phyloP scores from a whole-genome alignment of 1,140 invertebrate genomes.

The Cecropterus lyciades region DNA sequence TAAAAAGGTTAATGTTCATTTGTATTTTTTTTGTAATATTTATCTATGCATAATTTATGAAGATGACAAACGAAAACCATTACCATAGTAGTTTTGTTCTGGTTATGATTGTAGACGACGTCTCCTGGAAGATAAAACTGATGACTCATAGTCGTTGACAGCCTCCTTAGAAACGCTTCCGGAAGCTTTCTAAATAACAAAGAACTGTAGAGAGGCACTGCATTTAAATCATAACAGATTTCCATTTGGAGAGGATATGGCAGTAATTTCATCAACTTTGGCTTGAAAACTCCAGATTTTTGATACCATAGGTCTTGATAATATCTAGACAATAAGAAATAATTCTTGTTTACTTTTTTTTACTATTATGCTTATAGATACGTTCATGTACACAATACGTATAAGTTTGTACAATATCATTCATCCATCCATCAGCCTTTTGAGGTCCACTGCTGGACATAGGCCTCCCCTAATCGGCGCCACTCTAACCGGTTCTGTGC shows the following conservation, averaged over 20 bases:
- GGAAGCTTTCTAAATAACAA: slow-evolving; percentile 76
- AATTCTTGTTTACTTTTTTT: no score
- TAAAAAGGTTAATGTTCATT: slow-evolving; percentile 9
- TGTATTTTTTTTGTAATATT: no score
- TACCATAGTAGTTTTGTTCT: slow-evolving; percentile 80
- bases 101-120: slow-evolving; percentile 73
- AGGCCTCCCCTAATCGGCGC: no score
- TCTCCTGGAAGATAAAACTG: slow-evolving; percentile 79
- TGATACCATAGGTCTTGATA: slow-evolving; percentile 79
- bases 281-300: slow-evolving; percentile 75
- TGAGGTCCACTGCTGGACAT: no score
- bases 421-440: no score
- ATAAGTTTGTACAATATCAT: no score
- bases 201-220: slow-evolving; percentile 76
- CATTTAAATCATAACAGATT: slow-evolving; percentile 78
- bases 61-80: slow-evolving; percentile 41
- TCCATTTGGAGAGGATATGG: slow-evolving; percentile 76
- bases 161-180: slow-evolving; percentile 73
- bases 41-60: background rate
- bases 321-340: slow-evolving; percentile 52
- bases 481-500: no score
- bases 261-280: slow-evolving; percentile 64
- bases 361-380: no score
- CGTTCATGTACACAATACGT: no score
- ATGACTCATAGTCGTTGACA: slow-evolving; percentile 77